Percentiles rank a stretch among this genome's conserved stretches.
Evolutionary conservation across 2,797 vertebrate species (phyloP).

Genomic region (Crax fasciolata): DNA sequence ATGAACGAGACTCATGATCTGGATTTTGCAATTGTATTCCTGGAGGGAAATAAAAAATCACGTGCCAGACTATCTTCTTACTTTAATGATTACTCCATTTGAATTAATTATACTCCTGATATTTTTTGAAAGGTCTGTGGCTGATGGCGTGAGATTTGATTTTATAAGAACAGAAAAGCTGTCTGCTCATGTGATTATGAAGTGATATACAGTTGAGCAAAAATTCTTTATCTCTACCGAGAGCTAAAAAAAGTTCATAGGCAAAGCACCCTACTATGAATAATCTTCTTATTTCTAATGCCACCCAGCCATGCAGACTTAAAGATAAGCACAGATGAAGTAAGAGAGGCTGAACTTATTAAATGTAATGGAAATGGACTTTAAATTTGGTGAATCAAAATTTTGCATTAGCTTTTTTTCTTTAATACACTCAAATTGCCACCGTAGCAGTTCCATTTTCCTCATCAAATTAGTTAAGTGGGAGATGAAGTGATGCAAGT

Average conservation of each 20-base stretch:
- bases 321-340: slow-evolving; percentile 71
- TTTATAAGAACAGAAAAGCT: slow-evolving; percentile 34
- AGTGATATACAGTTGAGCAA: slow-evolving; percentile 45
- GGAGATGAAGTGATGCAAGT: slow-evolving; percentile 44
- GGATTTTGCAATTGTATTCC: slow-evolving; percentile 23
- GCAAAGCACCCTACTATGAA: slow-evolving; percentile 62
- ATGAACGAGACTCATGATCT: slow-evolving; percentile 6
- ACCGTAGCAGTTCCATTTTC: slow-evolving; percentile 41
- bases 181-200: slow-evolving; percentile 16
- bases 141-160: slow-evolving; percentile 41
- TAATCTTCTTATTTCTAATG: slow-evolving; percentile 75
- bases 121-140: slow-evolving; percentile 9
- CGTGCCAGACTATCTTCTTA: neutral
- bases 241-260: slow-evolving; percentile 43
- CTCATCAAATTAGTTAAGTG: slow-evolving; percentile 64
- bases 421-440: slow-evolving; percentile 44
- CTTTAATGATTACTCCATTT: slow-evolving; percentile 44
- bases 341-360: slow-evolving; percentile 70
- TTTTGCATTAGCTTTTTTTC: slow-evolving; percentile 58
- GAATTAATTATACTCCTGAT: slow-evolving; percentile 55
- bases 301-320: slow-evolving; percentile 68
- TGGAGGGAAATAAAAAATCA: slow-evolving; percentile 5
- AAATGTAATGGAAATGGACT: slow-evolving; percentile 67
- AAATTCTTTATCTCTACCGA: slow-evolving; percentile 44
- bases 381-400: slow-evolving; percentile 69